These are phyloP conservation scores for Chromis chromis DNA, from an alignment of 2,797 vertebrate species.

Conservation along the genomic window DNA sequence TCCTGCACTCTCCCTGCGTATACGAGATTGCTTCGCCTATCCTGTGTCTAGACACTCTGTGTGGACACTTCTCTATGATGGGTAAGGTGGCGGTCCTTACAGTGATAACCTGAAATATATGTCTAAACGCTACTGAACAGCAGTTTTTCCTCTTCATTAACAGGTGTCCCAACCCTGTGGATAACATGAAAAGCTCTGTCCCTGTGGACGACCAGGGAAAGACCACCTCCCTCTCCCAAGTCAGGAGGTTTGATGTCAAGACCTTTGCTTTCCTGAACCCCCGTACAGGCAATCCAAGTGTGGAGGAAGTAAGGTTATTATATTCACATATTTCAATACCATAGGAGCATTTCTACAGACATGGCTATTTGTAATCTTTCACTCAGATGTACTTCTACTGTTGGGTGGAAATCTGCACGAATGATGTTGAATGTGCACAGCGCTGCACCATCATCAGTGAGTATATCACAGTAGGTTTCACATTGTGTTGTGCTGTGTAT, in stretches of 20 bases:
- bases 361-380: neutral
- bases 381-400: slow-evolving; percentile 80
- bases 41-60: slow-evolving; percentile 76
- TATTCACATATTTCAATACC: neutral
- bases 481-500: accelerated
- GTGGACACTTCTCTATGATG: slow-evolving; percentile 80
- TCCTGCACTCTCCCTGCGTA: slow-evolving; percentile 68
- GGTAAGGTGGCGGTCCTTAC: slow-evolving; percentile 42
- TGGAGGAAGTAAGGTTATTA: slow-evolving; percentile 69
- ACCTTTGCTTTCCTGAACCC: slow-evolving; percentile 81
- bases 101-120: too few species aligned
- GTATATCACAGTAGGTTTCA: slow-evolving; percentile 27
- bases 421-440: slow-evolving; percentile 68
- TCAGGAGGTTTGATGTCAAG: slow-evolving; percentile 81
- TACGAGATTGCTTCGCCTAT: slow-evolving; percentile 82
- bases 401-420: slow-evolving; percentile 81
- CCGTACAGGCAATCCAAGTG: slow-evolving; percentile 66
- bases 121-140: neutral
- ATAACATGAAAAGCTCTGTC: slow-evolving; percentile 74
- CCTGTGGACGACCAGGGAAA: slow-evolving; percentile 61
- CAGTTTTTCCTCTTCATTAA: neutral
- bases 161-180: slow-evolving; percentile 80
- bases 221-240: slow-evolving; percentile 66
- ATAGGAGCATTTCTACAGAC: neutral
- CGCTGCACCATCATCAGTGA: slow-evolving; percentile 73